Evolutionary conservation across 2,797 vertebrate genomes (phyloP).

Genomic region (Poecilia picta): DNA sequence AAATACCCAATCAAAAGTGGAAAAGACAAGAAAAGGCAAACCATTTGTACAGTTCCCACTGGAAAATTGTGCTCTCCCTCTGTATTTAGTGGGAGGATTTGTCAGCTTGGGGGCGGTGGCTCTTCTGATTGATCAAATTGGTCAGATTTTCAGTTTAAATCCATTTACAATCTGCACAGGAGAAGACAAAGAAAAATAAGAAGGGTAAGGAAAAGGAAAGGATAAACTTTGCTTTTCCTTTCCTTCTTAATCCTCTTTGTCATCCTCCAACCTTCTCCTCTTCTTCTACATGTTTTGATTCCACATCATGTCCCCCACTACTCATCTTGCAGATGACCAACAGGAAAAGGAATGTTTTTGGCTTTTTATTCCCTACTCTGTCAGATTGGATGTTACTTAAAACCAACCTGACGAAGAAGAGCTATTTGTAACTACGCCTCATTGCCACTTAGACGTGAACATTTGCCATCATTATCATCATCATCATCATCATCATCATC

Average conservation of each 20-base stretch:
- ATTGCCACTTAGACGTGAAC: conserved; percentile 45
- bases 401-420: conserved; percentile 24
- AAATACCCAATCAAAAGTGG: neutral
- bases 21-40: neutral
- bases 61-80: neutral
- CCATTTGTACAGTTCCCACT: neutral
- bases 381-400: conserved; percentile 5
- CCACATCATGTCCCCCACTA: neutral
- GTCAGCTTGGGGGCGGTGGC: neutral
- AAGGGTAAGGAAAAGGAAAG: neutral
- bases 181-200: neutral
- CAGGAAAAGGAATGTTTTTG: conserved; percentile 21
- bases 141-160: neutral
- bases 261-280: neutral
- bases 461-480: conserved; percentile 30
- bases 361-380: conserved; percentile 15
- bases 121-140: neutral
- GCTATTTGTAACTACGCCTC: conserved; percentile 24
- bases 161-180: neutral
- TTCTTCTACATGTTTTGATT: neutral
- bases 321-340: conserved; percentile 13
- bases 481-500: conserved; percentile 5
- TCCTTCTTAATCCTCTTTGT: neutral
- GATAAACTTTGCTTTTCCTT: neutral
- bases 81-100: neutral